Conservation (phyloP, 2,113 vertebrate species). For the Misgurnus mizolepis region DNA sequence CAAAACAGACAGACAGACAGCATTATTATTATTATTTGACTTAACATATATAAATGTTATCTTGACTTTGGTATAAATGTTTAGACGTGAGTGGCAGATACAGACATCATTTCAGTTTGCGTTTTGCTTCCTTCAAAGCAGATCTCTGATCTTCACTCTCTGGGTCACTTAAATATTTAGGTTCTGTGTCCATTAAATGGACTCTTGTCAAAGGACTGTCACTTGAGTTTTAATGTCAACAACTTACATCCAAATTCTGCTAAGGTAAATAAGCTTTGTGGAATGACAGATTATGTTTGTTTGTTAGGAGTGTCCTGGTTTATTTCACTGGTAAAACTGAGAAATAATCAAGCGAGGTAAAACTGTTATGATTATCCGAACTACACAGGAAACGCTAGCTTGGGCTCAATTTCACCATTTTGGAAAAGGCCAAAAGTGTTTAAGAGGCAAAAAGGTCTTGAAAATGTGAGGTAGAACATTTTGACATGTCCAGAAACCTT, state of each 20-base stretch:
- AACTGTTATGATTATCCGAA: conserved; percentile 14
- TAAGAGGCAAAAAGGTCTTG: not conserved
- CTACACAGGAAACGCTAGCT: not conserved
- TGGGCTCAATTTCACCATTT: not conserved
- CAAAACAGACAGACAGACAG: not conserved
- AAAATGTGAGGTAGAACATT: not conserved
- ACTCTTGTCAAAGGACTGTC: conserved; percentile 62
- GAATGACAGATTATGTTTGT: conserved; percentile 47
- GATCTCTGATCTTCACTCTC: conserved; percentile 41
- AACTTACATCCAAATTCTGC: conserved; percentile 49
- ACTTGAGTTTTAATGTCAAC: conserved; percentile 49
- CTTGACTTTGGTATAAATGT: conserved; percentile 69
- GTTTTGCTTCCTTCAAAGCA: conserved; percentile 49
- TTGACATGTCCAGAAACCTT: not conserved
- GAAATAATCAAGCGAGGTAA: conserved; percentile 42
- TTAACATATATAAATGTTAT: conserved; percentile 71
- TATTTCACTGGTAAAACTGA: conserved; percentile 49
- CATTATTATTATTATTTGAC: conserved; percentile 53
- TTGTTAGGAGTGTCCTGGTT: conserved; percentile 43
- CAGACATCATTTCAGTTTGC: conserved; percentile 53
- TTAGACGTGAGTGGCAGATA: conserved; percentile 61
- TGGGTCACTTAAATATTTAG: conserved; percentile 73
- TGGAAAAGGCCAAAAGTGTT: not conserved
- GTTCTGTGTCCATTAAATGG: conserved; percentile 61
- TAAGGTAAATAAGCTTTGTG: conserved; percentile 45